These are phyloP conservation scores for Lamproptera curius DNA, from an alignment of 2,888 invertebrate species.

Conservation along the genomic window DNA sequence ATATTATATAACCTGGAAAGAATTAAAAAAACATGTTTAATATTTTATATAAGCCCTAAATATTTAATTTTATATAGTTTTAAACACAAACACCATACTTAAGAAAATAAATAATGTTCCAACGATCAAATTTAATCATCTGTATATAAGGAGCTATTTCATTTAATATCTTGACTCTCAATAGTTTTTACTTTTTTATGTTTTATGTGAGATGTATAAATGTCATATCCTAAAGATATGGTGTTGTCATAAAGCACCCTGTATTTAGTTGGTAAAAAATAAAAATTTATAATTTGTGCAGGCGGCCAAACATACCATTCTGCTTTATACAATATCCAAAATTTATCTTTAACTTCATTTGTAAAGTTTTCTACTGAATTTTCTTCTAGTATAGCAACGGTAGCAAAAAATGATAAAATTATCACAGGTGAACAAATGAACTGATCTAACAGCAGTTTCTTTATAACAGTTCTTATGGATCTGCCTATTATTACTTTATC, in stretches of 20 bases:
- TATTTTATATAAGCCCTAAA: background rate
- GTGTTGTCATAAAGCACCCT: slow-evolving; percentile 92
- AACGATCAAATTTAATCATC: background rate
- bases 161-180: background rate
- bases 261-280: slow-evolving; percentile 87
- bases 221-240: slow-evolving; percentile 91
- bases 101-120: background rate
- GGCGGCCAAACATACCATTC: slow-evolving; percentile 97
- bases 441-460: slow-evolving; percentile 91
- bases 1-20: slow-evolving; percentile 46
- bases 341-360: slow-evolving; percentile 84
- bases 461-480: slow-evolving; percentile 80
- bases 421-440: slow-evolving; percentile 89
- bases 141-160: background rate
- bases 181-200: slow-evolving; percentile 52
- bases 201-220: slow-evolving; percentile 90
- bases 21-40: slow-evolving; percentile 11
- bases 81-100: background rate
- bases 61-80: background rate
- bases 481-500: slow-evolving; percentile 85
- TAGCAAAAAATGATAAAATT: slow-evolving; percentile 87
- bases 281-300: slow-evolving; percentile 95
- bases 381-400: slow-evolving; percentile 85
- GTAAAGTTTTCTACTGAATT: slow-evolving; percentile 79
- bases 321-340: slow-evolving; percentile 86